Base-by-base conservation (phyloP, 1,140 invertebrate species). In the Cyphomyrmex costatus region DNA sequence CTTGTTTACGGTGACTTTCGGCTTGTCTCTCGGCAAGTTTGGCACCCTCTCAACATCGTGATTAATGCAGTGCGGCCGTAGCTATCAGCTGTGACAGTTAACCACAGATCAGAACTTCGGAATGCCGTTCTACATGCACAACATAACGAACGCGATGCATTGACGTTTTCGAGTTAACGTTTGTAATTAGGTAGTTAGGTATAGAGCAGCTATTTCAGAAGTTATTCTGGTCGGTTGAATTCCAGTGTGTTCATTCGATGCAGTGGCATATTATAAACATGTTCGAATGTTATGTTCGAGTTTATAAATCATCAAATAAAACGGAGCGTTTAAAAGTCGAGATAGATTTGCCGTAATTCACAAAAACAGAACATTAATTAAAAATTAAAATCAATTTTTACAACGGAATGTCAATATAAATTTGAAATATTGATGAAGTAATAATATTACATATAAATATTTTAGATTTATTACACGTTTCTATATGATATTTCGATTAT, bases 31-130 rank as follows among this genome's bases (percentile, higher is more conserved):
- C 60, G 14, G 66, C 33, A 19, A n/a, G 4, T 42, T 85, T 88
- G 86, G 82, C 88, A 80, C 27, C 51, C 21, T 19, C 65, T 89
- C 88, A 88, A 85, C 80, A 58, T 61, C 46, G 53, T 21, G 53
- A 58, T 88, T 85, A 78, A 73, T 78, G 82, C 82, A 78, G 46
- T 53, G 33, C 82, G 61, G 49, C 73, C 73, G 51, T 58, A 51
- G 73, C 53, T 60, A 74, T 83, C 68, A 85, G 76, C 82, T 65
- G 63, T 66, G 73, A 85, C 82, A 77, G 82, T 85, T 53, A 42
- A 30, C 73, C 82, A 19, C 74, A 61, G 51, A 78, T 85, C 82
- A 78, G 21, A 78, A 30, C 82, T 85, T 78, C 3, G 82, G 73
- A 76, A 85, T 85, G 79, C 24, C 33, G 68, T 5, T 73, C 36